Evolutionary conservation across 2,888 invertebrate genomes (phyloP).

Genomic region (Caenorhabditis drosophilae): DNA sequence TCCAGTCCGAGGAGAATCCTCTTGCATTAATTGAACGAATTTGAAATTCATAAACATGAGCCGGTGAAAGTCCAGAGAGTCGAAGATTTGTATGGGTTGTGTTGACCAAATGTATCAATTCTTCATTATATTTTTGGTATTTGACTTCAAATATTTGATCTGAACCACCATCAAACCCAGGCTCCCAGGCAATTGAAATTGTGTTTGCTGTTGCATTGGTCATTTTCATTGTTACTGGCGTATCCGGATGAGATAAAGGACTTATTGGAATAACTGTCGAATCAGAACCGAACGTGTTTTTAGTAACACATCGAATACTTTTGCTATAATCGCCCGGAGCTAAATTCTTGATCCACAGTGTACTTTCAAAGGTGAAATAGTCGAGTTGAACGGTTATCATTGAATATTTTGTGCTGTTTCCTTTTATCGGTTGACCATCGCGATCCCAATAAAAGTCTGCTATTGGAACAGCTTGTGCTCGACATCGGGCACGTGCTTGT

Average conservation of each 20-base stretch:
- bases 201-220: constrained; percentile 57
- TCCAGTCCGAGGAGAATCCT: constrained; percentile 50
- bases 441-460: constrained; percentile 62
- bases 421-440: constrained; percentile 54
- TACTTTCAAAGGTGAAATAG: constrained; percentile 62
- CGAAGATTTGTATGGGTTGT: constrained; percentile 55
- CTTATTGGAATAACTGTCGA: constrained; percentile 38
- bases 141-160: constrained; percentile 64
- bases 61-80: constrained; percentile 37
- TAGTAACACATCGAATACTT: constrained; percentile 55
- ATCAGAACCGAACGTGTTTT: constrained; percentile 60
- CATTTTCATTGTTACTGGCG: constrained; percentile 53
- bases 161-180: constrained; percentile 66
- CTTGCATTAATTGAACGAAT: constrained; percentile 49
- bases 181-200: constrained; percentile 51
- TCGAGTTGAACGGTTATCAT: constrained; percentile 57
- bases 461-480: constrained; percentile 62
- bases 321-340: constrained; percentile 59
- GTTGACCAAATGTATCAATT: constrained; percentile 52
- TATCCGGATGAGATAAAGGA: constrained; percentile 57
- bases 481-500: constrained; percentile 47
- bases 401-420: constrained; percentile 63
- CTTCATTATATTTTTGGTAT: constrained; percentile 55
- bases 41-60: constrained; percentile 45
- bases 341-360: constrained; percentile 56